Evolutionary conservation across 2,888 invertebrate genomes (phyloP), one percentile per base, ranked within the genome.

Genomic region (Zootermopsis nevadensis): DNA sequence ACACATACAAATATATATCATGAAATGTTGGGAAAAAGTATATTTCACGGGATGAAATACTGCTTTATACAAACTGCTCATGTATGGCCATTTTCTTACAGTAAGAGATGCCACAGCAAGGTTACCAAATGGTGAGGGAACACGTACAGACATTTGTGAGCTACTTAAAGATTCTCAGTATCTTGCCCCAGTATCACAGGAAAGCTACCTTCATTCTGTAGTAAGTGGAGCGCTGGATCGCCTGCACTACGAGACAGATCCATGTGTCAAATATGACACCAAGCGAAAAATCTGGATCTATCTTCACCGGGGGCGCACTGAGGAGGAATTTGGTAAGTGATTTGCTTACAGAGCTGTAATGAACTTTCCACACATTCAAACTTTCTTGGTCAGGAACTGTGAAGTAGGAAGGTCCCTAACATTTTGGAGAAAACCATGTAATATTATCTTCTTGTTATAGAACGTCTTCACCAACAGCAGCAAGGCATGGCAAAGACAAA

Each of bases 211-310:
- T 35, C 94, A 97, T 86, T 95, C 95, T 2, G 96, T 97, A 0
- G 95, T 98, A 0, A 97, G 97, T 84, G 96, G 97, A 0, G 97
- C 98, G 0, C 89, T 99, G 77, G 98, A 99, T 88, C 91, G 98
- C 30, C 93, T 99, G 88, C 96, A 98, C 87, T 95, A 95, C 19
- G 96, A 98, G 86, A 94, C 94, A 83, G 98, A 98, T 90, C 98
- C 98, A 0, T 96, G 98, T 87, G 98, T 98, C 0, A 95, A 97
- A 87, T 98, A 98, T 88, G 98, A 98, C 89, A 95, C 96, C 1
- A 94, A 96, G 87, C 93, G 96, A 7, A 98, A 98, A 87, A 93
- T 97, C 48, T 99, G 99, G 99, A 96, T 98, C n/a, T 98, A 98
- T 89, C 91, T 98, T 82, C 98, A 98, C 89, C 92, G 97, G 83